Evolutionary conservation across 2,888 invertebrate genomes (phyloP), one percentile per base, ranked within the genome.

Genomic region (Rhagium mordax): DNA sequence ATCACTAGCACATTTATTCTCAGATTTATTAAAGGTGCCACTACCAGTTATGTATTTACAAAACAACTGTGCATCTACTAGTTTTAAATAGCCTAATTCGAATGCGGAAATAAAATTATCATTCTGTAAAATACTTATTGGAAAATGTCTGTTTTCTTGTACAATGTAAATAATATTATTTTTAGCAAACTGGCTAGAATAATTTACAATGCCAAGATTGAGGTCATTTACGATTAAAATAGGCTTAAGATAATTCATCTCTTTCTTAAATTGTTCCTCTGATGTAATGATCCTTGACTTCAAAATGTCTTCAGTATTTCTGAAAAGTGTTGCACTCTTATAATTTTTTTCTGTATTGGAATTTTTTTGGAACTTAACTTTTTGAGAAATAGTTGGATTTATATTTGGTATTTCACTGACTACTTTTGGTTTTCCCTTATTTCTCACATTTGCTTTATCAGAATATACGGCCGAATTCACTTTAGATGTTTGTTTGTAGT

Each of bases 161-260:
- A 74, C 62, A 10, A 77, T 60, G 65, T 69, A 76, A 47, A 80
- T 72, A 53, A 80, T 71, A 66, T 80, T 80, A 21, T 72, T 71
- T 67, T 72, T 77, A 61, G 57, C 49, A 41, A 61, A 72, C 20
- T 72, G 65, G 27, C 55, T 51, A 8, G 51, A 27, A 53, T 73
- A 75, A 13, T 75, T 70, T 3, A 77, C 48, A 16, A 57, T 60
- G 5, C 47, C 24, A 41, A 71, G 71, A 57, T 79, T 77, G 8
- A 64, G 49, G 27, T 74, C 72, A 65, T 78, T 78, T 5, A 79
- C 33, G 4, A 80, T 60, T 60, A 78, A 48, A 7, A 80, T 13
- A 7, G 80, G 80, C 55, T 79, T 78, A 1, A 64, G 62, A 10
- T 53, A 61, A 16, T 72, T 68, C 33, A 80, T 71, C 59, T 78